Percentiles rank a stretch among this genome's conserved stretches.
Conservation (phyloP, 1,140 invertebrate species). For the Bombus consobrinus region DNA sequence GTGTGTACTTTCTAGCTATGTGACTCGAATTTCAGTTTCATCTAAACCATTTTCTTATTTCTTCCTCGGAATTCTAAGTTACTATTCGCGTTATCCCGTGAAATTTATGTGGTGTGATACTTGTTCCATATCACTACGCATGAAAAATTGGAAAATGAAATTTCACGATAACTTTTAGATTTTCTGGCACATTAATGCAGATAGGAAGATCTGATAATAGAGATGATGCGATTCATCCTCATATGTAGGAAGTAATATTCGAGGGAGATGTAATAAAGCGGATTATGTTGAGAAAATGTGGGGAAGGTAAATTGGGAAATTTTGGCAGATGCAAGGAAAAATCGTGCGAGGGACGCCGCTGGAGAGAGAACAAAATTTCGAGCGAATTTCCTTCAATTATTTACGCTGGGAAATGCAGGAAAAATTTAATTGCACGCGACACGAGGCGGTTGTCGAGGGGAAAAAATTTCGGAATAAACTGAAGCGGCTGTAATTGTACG, state of each 20-base stretch:
- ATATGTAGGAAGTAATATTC: background rate
- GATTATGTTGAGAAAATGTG: background rate
- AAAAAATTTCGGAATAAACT: conserved; percentile 25
- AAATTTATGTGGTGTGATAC: no score
- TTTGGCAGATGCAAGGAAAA: background rate
- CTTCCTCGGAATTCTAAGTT: no score
- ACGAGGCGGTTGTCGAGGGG: background rate
- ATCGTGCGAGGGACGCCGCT: background rate
- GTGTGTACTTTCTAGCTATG: no score
- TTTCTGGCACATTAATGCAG: background rate
- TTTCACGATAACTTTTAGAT: no score
- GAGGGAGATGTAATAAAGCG: background rate
- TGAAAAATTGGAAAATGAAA: no score
- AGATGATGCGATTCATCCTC: background rate
- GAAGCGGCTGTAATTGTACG: conserved; percentile 31
- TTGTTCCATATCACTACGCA: no score
- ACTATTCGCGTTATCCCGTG: no score
- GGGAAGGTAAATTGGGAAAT: background rate
- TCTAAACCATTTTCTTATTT: no score
- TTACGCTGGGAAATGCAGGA: conserved; percentile 1
- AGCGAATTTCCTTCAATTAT: conserved; percentile 10
- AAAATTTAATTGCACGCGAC: conserved; percentile 34
- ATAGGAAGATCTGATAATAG: background rate
- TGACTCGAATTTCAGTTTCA: no score
- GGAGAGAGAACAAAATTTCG: background rate